Percentiles rank a stretch among this genome's conserved stretches.
Conservation (phyloP, 2,113 vertebrate species). For the Rhinogobius similis region DNA sequence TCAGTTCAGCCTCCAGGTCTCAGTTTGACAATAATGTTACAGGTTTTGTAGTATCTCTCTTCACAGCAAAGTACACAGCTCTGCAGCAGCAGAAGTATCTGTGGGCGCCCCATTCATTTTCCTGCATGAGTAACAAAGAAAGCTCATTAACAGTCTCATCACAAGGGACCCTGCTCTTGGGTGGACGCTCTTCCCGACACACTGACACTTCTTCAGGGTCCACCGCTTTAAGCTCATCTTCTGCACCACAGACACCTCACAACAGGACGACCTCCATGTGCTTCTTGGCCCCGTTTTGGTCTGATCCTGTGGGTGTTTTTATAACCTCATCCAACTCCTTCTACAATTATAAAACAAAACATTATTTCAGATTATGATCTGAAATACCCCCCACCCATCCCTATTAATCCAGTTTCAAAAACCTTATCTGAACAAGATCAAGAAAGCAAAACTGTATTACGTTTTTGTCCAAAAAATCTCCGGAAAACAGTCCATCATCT, state of each 20-base stretch:
- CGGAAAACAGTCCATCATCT: too few species aligned
- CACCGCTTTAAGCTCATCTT: background rate
- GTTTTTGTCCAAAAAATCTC: background rate
- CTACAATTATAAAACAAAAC: background rate
- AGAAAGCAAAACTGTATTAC: conserved; percentile 1
- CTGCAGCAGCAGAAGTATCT: too few species aligned
- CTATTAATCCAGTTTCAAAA: too few species aligned
- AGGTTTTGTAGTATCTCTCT: too few species aligned
- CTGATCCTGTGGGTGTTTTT: background rate
- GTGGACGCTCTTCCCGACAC: background rate
- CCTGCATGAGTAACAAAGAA: too few species aligned
- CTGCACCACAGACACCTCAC: background rate
- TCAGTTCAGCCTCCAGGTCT: too few species aligned
- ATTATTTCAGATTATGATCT: too few species aligned
- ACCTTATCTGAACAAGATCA: background rate
- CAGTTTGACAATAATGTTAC: too few species aligned
- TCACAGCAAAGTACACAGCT: too few species aligned
- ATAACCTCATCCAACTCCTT: background rate
- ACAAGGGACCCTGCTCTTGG: background rate
- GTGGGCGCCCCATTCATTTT: too few species aligned
- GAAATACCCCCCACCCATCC: too few species aligned
- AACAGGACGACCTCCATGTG: background rate
- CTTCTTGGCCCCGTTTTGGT: background rate
- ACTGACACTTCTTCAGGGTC: background rate
- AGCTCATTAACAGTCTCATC: background rate